Base-by-base conservation (phyloP, 1,140 invertebrate species). In the Marisa cornuarietis region DNA sequence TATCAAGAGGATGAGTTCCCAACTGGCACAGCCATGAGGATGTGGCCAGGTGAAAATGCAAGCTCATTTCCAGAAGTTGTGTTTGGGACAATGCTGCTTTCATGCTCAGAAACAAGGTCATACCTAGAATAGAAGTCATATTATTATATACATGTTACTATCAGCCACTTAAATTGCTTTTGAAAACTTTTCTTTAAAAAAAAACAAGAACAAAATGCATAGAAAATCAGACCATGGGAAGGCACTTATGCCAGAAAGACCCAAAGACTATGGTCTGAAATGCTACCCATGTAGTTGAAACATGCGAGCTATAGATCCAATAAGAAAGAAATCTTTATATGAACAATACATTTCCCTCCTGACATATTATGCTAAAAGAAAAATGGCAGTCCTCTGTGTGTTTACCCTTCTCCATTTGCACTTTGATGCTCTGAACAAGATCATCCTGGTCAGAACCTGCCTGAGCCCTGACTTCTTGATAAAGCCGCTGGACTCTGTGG, bases 1-100 rank as follows among this genome's bases (percentile, higher is more conserved):
- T 88, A 42, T 22, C 24, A 7, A 31, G 31, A n/a, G 62, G 77
- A 22, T 71, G 77, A 76, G 9, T 93, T 6, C 95, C 94, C 16
- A 97, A 92, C 89, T 98, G 95, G 61, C 94, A 93, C 24, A 98
- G 90, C 96, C 96, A 99, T 72, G 94, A 94, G 66, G 95, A 94
- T 1, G 96, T 95, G 8, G 94, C 94, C 31, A 96, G 94, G 84
- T 95, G 94, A 85, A 98, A 95, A 82, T 95, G 93, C 73, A 95
- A 92, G 73, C 95, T 88, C 78, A 94, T 92, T 76, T 93, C 92
- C 51, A 96, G 86, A 85, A 94, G 92, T 20, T 93, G 92, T 18
- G 95, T 95, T 86, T 95, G 94, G n/a, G 95, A 91, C 74, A 97
- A 90, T 51, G 94, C 94, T 77, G 95, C 94, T 87, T 94, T 92